Evolutionary conservation across 2,888 invertebrate species (phyloP).

Genomic region (Chydorus sphaericus): DNA sequence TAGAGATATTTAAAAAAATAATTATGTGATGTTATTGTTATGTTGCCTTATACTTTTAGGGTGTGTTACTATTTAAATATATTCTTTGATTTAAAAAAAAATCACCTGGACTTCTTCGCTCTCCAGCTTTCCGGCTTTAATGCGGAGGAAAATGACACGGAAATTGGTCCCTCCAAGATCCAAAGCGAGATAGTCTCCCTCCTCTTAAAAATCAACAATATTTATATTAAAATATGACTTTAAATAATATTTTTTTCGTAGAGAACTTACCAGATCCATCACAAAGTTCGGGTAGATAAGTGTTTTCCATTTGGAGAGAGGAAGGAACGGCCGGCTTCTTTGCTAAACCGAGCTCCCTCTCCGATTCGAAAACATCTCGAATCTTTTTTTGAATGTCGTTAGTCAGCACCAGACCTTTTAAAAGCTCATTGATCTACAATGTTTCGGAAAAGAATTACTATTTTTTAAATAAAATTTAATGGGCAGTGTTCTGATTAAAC

Average conservation of each 20-base stretch:
- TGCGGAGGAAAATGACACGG: slow-evolving; percentile 37
- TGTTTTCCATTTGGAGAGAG: slow-evolving; percentile 60
- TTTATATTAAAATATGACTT: not conserved
- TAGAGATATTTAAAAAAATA: no score
- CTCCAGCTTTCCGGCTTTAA: slow-evolving; percentile 36
- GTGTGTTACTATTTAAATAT: no score
- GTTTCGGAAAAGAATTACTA: no score
- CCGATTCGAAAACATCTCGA: slow-evolving; percentile 41
- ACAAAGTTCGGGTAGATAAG: slow-evolving; percentile 55
- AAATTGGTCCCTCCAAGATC: slow-evolving; percentile 74
- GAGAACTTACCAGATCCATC: slow-evolving; percentile 44
- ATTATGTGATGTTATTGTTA: no score
- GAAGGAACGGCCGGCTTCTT: slow-evolving; percentile 37
- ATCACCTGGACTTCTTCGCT: slow-evolving; percentile 45
- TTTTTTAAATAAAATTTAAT: no score
- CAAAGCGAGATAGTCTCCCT: slow-evolving; percentile 55
- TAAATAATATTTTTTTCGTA: no score
- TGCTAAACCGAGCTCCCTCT: slow-evolving; percentile 46
- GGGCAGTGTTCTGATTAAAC: no score
- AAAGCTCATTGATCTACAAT: slow-evolving; percentile 23
- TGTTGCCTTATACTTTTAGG: no score
- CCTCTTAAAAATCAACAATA: slow-evolving; percentile 37
- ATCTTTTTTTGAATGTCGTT: slow-evolving; percentile 37
- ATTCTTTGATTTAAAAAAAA: no score
- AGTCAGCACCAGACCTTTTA: slow-evolving; percentile 28